phyloP scores from a whole-genome alignment of 2,888 invertebrate species.

The Epirrita christyi region DNA sequence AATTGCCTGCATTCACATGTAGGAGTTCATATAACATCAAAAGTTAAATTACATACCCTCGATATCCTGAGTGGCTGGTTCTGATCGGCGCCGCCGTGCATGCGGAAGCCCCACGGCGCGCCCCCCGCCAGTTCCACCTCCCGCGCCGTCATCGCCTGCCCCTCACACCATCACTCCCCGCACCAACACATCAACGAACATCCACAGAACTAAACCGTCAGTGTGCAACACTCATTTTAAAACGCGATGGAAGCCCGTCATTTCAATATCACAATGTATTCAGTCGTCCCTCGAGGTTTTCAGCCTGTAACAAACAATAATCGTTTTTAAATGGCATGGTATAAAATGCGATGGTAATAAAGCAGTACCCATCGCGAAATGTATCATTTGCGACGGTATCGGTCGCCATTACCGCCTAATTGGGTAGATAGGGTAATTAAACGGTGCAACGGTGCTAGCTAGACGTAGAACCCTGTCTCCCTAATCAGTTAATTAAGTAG shows the following conservation, averaged over 20 bases:
- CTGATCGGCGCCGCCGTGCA: slow-evolving; percentile 93
- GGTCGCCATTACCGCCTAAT: slow-evolving; percentile 22
- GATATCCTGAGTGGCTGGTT: slow-evolving; percentile 92
- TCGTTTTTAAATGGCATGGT: slow-evolving; percentile 37
- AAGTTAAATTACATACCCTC: slow-evolving; percentile 85
- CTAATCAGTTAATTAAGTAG: slow-evolving; percentile 32
- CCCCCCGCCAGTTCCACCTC: slow-evolving; percentile 92
- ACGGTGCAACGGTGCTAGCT: slow-evolving; percentile 14
- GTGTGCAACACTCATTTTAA: slow-evolving; percentile 53
- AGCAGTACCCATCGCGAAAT: slow-evolving; percentile 32
- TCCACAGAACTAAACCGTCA: slow-evolving; percentile 46
- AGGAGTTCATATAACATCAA: slow-evolving; percentile 23
- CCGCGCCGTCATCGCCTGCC: slow-evolving; percentile 86
- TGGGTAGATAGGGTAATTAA: slow-evolving; percentile 28
- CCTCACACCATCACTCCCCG: slow-evolving; percentile 63
- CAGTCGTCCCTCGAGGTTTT: slow-evolving; percentile 52
- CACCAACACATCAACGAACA: slow-evolving; percentile 46
- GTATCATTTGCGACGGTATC: slow-evolving; percentile 29
- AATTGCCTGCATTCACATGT: slow-evolving; percentile 7
- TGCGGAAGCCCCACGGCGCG: slow-evolving; percentile 95
- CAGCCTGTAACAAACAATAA: slow-evolving; percentile 61
- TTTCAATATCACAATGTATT: slow-evolving; percentile 64
- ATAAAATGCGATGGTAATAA: slow-evolving; percentile 33
- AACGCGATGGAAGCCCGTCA: slow-evolving; percentile 63
- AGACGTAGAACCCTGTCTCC: slow-evolving; percentile 16